Percentiles rank a stretch among this genome's conserved stretches.
Conservation (phyloP, 2,113 vertebrate species). For the Chelonoidis abingdonii region DNA sequence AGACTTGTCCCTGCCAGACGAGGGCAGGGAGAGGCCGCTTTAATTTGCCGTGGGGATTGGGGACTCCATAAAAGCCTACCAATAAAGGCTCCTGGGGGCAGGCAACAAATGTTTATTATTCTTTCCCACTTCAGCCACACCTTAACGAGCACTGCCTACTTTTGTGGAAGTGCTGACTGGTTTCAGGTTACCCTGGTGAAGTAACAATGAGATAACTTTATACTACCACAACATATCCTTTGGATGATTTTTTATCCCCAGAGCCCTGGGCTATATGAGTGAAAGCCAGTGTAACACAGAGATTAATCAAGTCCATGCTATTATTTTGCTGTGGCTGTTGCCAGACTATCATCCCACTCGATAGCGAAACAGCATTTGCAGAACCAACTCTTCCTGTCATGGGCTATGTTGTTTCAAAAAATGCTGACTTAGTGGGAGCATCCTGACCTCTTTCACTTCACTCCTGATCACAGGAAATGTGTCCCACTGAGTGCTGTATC, state of each 20-base stretch:
- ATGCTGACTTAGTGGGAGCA: neutral
- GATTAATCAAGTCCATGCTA: neutral
- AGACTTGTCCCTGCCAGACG: neutral
- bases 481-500: neutral
- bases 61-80: neutral
- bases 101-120: neutral
- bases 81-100: neutral
- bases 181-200: neutral
- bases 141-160: neutral
- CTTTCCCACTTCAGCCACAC: neutral
- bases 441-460: neutral
- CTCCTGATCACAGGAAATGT: neutral
- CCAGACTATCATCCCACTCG: slow-evolving; percentile 3
- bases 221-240: rapidly evolving
- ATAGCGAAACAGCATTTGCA: slow-evolving; percentile 31
- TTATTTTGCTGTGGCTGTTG: neutral
- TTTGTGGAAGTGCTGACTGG: neutral
- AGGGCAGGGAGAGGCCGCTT: neutral
- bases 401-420: slow-evolving; percentile 35
- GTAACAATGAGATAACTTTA: neutral
- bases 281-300: neutral
- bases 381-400: slow-evolving; percentile 31
- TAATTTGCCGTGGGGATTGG: neutral
- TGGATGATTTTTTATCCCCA: neutral
- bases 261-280: neutral